Evolutionary conservation across 2,888 invertebrate species (phyloP).

Genomic region (Brachypterus glaber): DNA sequence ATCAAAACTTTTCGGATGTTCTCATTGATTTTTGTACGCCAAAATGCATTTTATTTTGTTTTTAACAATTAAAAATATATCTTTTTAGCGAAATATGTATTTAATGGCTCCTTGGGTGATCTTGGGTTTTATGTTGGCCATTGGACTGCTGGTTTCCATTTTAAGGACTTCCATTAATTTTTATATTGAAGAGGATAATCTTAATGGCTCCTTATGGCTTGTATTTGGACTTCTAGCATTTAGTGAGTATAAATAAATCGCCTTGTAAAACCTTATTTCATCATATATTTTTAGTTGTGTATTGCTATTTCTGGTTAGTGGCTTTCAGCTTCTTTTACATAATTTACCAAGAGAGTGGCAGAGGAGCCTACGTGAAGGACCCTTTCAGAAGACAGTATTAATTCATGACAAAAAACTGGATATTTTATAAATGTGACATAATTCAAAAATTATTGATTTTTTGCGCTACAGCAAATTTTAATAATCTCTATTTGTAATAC

Average conservation of each 20-base stretch:
- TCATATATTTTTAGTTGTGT: conserved; percentile 57
- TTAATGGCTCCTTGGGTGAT: conserved; percentile 80
- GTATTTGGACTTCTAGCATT: conserved; percentile 52
- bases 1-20: no score
- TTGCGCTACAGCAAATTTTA: conserved; percentile 4
- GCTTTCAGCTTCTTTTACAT: conserved; percentile 74
- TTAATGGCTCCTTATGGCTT: conserved; percentile 52
- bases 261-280: no score
- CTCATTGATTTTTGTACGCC: no score
- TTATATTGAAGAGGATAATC: conserved; percentile 51
- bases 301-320: conserved; percentile 74
- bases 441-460: conserved; percentile 8
- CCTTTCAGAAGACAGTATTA: conserved; percentile 48
- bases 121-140: conserved; percentile 67
- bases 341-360: conserved; percentile 58
- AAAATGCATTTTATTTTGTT: not conserved
- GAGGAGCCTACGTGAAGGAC: conserved; percentile 65
- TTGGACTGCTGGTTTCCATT: conserved; percentile 68
- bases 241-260: conserved; percentile 44
- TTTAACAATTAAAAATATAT: conserved; percentile 11
- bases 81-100: conserved; percentile 65
- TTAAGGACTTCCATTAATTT: conserved; percentile 69
- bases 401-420: conserved; percentile 12
- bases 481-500: no score
- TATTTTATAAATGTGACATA: not conserved